Base-by-base conservation (phyloP, 2,113 vertebrate genomes). In the Leptodactylus fuscus region DNA sequence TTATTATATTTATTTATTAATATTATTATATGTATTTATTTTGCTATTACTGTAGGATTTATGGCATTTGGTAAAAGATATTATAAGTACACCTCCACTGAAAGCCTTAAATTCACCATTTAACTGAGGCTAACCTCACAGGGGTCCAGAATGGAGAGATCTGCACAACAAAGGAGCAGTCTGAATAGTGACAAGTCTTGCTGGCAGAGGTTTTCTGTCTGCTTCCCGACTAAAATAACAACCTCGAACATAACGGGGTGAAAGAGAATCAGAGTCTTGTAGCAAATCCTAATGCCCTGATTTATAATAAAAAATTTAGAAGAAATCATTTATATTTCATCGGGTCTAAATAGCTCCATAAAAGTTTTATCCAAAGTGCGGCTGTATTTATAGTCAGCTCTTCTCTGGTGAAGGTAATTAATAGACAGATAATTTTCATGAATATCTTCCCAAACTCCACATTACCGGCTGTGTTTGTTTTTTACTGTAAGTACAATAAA, bases 281-380 rank as follows among this genome's bases (percentile, higher is more conserved):
- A 83, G 87, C 86, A 75, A 85, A 91, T 92, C 92, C 92, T 89
- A 90, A 79, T 87, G 91, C 90, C 89, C 91, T 93, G 94, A 95
- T 95, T 96, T 95, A 94, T 91, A 92, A 95, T 96, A 93, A 96
- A 96, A 95, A 90, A 95, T 95, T 95, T 94, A 96, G 92, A 95
- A 91, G 93, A 93, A 95, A 96, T 95, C 94, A 96, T 96, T 94
- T 95, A 95, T 95, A 96, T 96, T 96, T 95, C 94, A 96, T 89
- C 88, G 92, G 93, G 91, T 93, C 93, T 95, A 95, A 96, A 95
- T 88, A 95, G 95, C 94, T 84, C 91, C 94, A 95, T 96, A 93
- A 95, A 96, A 95, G 90, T 96, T 96, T 96, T 92, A 96, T 95
- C 93, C 89, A 71, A 93, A 94, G 93, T 87, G 92, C 90, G 92